Conservation (phyloP, 2,113 vertebrate genomes). For the Takifugu flavidus region DNA sequence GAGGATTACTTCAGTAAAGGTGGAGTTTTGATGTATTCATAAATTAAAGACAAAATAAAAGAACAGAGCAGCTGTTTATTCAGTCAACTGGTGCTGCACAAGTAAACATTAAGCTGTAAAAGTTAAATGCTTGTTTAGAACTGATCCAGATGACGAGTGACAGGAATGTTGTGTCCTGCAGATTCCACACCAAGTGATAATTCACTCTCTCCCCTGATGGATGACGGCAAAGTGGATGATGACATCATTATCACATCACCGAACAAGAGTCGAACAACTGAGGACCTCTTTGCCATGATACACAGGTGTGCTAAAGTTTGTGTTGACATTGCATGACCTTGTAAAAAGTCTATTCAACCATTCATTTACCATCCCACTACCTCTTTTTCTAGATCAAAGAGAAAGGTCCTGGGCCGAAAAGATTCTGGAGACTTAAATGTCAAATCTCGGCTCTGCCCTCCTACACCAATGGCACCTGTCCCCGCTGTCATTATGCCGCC, state of each 20-base stretch:
- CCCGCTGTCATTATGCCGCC: slow-evolving; percentile 59
- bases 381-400: slow-evolving; percentile 86
- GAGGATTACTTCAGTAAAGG: slow-evolving; percentile 91
- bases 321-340: not conserved
- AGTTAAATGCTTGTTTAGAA: slow-evolving; percentile 3
- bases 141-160: slow-evolving; percentile 51
- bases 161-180: slow-evolving; percentile 52
- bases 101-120: slow-evolving; percentile 1
- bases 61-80: not conserved
- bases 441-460: slow-evolving; percentile 81
- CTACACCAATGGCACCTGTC: slow-evolving; percentile 64
- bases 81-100: not conserved
- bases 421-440: slow-evolving; percentile 88
- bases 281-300: slow-evolving; percentile 98
- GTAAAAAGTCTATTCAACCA: not conserved
- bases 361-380: slow-evolving; percentile 1
- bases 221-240: slow-evolving; percentile 86
- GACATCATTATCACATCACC: slow-evolving; percentile 89
- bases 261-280: slow-evolving; percentile 93
- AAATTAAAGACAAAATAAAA: not conserved
- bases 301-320: slow-evolving; percentile 79
- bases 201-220: slow-evolving; percentile 87
- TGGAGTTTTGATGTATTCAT: slow-evolving; percentile 47
- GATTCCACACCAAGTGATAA: slow-evolving; percentile 87
- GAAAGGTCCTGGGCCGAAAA: slow-evolving; percentile 96